Percentiles rank a stretch among this genome's conserved stretches.
Conservation (phyloP, 2,113 vertebrate genomes). For the Tragelaphus strepsiceros region DNA sequence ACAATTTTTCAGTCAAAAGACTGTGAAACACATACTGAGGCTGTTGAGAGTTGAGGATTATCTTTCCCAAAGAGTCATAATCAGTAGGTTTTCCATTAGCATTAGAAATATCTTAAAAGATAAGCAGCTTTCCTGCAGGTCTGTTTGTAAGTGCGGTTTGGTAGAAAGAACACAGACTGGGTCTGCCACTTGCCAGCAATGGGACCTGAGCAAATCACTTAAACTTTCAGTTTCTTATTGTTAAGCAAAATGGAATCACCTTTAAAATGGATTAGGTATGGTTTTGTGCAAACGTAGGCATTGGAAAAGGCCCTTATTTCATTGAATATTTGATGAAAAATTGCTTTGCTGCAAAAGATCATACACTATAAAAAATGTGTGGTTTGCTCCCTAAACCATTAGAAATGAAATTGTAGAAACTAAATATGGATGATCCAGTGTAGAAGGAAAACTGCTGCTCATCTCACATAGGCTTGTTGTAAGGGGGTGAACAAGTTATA, state of each 20-base stretch:
- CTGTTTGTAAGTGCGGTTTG: neutral
- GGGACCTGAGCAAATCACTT: neutral
- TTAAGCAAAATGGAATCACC: neutral
- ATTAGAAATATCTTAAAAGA: neutral
- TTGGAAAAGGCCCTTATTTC: neutral
- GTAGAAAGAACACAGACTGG: neutral
- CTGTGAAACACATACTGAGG: neutral
- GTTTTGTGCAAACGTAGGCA: neutral
- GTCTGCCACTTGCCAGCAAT: neutral
- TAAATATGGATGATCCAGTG: neutral
- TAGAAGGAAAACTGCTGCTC: neutral
- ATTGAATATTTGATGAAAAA: neutral
- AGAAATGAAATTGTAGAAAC: neutral
- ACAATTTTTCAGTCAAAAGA: neutral
- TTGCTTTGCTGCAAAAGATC: neutral
- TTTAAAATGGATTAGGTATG: neutral
- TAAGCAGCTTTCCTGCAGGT: neutral
- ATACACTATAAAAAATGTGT: neutral
- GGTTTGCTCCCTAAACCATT: neutral
- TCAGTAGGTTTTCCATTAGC: neutral
- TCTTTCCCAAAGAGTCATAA: neutral
- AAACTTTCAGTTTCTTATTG: neutral
- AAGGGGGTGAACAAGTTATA: neutral
- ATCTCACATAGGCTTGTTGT: neutral
- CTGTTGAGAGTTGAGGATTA: neutral